phyloP scores from a whole-genome alignment of 1,140 invertebrate genomes.

The Hyposmocoma kahamanoa region DNA sequence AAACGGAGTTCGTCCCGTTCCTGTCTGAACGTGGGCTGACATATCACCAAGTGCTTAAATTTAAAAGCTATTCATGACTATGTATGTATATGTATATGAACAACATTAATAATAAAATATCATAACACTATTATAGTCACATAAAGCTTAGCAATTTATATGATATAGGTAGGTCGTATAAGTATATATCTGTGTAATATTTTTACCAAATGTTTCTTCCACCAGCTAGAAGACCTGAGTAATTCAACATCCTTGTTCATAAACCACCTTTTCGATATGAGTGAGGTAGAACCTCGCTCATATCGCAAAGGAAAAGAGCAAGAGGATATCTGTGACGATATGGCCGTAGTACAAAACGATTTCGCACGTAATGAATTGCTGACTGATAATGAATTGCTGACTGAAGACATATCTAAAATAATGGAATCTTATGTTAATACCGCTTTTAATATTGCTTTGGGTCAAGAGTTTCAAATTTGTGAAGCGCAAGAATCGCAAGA shows the following conservation, averaged over 20 bases:
- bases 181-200: not conserved
- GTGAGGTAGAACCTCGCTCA: conserved; percentile 48
- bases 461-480: conserved; percentile 15
- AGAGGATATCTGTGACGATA: conserved; percentile 17
- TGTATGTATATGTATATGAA: too few relatives aligned
- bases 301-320: too few relatives aligned
- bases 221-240: conserved; percentile 18
- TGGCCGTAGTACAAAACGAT: conserved; percentile 14
- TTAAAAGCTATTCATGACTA: too few relatives aligned
- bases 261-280: conserved; percentile 52
- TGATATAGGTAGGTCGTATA: too few relatives aligned
- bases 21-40: too few relatives aligned
- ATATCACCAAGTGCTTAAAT: too few relatives aligned
- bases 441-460: conserved; percentile 22
- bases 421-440: conserved; percentile 35
- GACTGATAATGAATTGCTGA: conserved; percentile 18
- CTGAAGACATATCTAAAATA: conserved; percentile 27
- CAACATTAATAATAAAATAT: too few relatives aligned
- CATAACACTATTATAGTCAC: too few relatives aligned
- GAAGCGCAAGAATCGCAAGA: conserved; percentile 2
- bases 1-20: too few relatives aligned
- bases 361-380: conserved; percentile 15
- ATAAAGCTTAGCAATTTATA: too few relatives aligned
- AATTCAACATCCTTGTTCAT: conserved; percentile 52
- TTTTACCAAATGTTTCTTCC: conserved; percentile 6